Percentiles rank a stretch among this genome's conserved stretches.
Evolutionary conservation across 2,888 invertebrate species (phyloP).

Genomic region (Tenthredo notha): DNA sequence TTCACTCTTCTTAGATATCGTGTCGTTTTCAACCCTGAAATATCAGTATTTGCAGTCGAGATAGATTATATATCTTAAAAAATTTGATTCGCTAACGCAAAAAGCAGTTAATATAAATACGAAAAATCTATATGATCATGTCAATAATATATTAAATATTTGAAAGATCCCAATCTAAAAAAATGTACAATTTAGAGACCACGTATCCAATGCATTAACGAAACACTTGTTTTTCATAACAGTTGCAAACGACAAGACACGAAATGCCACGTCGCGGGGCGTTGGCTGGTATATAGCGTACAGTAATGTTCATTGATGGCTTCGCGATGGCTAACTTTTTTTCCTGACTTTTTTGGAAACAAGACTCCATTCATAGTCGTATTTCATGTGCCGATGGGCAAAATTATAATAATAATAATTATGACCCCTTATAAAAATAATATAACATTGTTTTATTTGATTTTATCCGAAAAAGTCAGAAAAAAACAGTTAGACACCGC

Average conservation of each 20-base stretch:
- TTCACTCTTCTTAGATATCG: not conserved
- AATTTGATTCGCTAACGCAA: not conserved
- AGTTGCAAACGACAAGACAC: not conserved
- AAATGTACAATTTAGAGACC: not conserved
- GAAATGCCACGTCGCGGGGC: not conserved
- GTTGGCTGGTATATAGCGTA: not conserved
- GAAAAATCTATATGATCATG: not conserved
- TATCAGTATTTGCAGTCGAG: not conserved
- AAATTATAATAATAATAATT: too few species aligned
- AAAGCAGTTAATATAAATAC: not conserved
- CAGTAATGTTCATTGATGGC: too few species aligned
- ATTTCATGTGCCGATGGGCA: too few species aligned
- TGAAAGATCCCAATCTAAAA: not conserved
- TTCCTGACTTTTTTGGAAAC: too few species aligned
- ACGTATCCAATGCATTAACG: too few species aligned
- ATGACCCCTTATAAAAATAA: too few species aligned
- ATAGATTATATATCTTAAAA: not conserved
- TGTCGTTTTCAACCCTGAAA: not conserved
- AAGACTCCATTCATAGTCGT: too few species aligned
- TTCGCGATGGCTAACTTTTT: too few species aligned
- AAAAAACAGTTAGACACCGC: too few species aligned
- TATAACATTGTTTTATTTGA: too few species aligned
- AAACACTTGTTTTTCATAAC: not conserved
- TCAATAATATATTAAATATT: not conserved
- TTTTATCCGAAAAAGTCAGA: too few species aligned